Conservation (phyloP, 2,113 vertebrate genomes). For the Gavia stellata region DNA sequence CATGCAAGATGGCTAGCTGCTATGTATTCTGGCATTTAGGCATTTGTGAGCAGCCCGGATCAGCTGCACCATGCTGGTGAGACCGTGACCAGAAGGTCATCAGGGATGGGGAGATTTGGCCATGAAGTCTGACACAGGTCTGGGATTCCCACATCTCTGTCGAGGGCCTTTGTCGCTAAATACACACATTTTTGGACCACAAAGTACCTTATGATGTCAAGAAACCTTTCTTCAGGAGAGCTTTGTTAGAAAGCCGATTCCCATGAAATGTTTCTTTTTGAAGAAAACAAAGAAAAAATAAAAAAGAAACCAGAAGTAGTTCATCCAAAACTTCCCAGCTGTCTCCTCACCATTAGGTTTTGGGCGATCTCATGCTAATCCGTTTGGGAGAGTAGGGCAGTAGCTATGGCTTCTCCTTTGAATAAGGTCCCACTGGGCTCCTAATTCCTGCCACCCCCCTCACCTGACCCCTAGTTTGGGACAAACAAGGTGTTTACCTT, state of each 20-base stretch:
- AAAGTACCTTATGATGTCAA: neutral
- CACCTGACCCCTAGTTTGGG: neutral
- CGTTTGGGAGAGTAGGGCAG: neutral
- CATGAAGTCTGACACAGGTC: neutral
- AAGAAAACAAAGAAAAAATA: neutral
- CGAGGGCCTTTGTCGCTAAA: neutral
- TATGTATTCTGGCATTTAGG: neutral
- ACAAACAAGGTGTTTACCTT: neutral
- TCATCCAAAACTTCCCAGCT: neutral
- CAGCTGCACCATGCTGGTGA: neutral
- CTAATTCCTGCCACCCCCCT: neutral
- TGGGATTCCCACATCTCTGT: neutral
- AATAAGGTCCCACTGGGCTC: neutral
- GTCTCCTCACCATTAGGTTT: neutral
- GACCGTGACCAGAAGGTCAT: neutral
- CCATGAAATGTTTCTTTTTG: neutral
- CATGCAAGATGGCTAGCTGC: neutral
- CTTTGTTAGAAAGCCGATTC: neutral
- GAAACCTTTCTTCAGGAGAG: neutral
- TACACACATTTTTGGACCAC: neutral
- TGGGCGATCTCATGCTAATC: neutral
- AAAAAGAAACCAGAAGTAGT: neutral
- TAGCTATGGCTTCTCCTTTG: neutral
- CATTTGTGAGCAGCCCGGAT: neutral
- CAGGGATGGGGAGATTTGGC: neutral